Percentiles rank a stretch among this genome's conserved stretches.
Evolutionary conservation across 2,797 vertebrate species (phyloP).

Genomic region (Takifugu rubripes): DNA sequence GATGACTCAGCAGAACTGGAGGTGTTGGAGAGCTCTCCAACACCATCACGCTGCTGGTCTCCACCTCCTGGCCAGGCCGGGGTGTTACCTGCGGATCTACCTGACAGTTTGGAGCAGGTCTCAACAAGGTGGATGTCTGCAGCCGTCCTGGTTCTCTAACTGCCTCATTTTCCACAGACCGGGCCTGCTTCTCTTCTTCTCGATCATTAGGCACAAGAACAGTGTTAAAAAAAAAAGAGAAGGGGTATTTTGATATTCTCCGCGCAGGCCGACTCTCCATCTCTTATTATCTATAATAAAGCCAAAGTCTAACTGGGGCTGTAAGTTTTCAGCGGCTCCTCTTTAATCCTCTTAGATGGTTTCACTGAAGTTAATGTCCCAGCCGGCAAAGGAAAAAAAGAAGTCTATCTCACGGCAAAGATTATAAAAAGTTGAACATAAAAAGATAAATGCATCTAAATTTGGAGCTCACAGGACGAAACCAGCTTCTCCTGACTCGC

Average conservation of each 20-base stretch:
- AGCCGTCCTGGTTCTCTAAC: conserved; percentile 44
- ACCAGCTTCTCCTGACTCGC: neutral
- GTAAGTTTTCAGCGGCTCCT: neutral
- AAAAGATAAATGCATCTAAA: neutral
- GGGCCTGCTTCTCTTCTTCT: no score
- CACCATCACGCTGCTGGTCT: conserved; percentile 16
- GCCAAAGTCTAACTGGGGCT: neutral
- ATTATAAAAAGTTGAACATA: neutral
- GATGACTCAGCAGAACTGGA: conserved; percentile 66
- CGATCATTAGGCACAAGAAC: no score
- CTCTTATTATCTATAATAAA: neutral
- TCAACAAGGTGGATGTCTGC: conserved; percentile 33
- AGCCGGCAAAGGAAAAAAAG: neutral
- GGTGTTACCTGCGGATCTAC: conserved; percentile 37
- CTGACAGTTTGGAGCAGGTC: conserved; percentile 41
- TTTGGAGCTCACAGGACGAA: neutral
- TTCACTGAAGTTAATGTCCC: neutral
- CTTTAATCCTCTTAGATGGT: neutral
- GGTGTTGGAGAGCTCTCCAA: conserved; percentile 43
- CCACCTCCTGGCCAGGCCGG: conserved; percentile 10
- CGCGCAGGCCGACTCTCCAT: neutral
- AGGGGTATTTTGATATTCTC: neutral
- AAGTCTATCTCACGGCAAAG: neutral
- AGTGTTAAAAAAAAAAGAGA: no score
- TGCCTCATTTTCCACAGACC: neutral